Evolutionary conservation across 2,888 invertebrate genomes (phyloP).

Genomic region (Steinernema hermaphroditum): DNA sequence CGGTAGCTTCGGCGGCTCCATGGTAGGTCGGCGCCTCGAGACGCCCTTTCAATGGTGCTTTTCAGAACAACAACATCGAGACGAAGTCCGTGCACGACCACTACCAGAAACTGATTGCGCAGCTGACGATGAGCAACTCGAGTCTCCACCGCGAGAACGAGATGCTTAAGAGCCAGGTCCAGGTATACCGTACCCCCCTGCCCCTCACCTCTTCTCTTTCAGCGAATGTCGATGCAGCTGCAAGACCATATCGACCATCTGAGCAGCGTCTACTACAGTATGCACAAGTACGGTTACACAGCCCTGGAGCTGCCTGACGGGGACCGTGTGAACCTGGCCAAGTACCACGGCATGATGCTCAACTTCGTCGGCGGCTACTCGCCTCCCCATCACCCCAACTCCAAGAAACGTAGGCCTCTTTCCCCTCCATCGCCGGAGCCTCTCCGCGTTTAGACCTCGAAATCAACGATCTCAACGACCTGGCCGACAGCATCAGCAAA

Average conservation of each 20-base stretch:
- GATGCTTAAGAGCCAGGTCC: slow-evolving; percentile 36
- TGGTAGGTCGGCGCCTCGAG: slow-evolving; percentile 11
- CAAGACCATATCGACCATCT: slow-evolving; percentile 47
- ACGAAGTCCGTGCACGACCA: slow-evolving; percentile 39
- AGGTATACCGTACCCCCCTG: slow-evolving; percentile 14
- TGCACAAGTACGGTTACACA: slow-evolving; percentile 44
- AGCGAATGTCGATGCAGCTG: slow-evolving; percentile 45
- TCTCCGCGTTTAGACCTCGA: slow-evolving; percentile 4
- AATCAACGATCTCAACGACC: slow-evolving; percentile 31
- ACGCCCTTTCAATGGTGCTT: background rate
- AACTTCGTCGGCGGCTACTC: slow-evolving; percentile 38
- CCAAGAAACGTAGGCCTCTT: slow-evolving; percentile 19
- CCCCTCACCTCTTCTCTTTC: slow-evolving; percentile 1
- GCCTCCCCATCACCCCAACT: background rate
- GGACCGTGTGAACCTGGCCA: slow-evolving; percentile 48
- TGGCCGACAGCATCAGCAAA: slow-evolving; percentile 29
- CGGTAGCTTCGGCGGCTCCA: slow-evolving; percentile 35
- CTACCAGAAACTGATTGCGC: slow-evolving; percentile 44
- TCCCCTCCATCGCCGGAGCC: background rate
- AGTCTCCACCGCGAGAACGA: slow-evolving; percentile 45
- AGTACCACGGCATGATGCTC: slow-evolving; percentile 45
- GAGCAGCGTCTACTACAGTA: slow-evolving; percentile 47
- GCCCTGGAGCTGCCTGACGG: slow-evolving; percentile 47
- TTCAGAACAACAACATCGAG: slow-evolving; percentile 18
- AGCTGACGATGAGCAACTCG: slow-evolving; percentile 44